Evolutionary conservation across 1,140 invertebrate species (phyloP).

Genomic region (Bombus affinis): DNA sequence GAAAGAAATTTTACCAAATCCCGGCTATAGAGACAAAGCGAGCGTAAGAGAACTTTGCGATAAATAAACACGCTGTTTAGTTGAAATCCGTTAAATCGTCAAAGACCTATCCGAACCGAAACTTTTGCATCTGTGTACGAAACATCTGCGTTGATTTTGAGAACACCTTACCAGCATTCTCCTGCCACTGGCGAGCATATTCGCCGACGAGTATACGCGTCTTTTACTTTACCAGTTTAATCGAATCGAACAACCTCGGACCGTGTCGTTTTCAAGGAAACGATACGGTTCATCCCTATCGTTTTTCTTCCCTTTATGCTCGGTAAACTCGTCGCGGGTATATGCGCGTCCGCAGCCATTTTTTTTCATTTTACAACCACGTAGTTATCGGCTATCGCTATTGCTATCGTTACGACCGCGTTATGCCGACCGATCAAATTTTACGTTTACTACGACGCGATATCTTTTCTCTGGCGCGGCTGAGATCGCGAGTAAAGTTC

Average conservation of each 20-base stretch:
- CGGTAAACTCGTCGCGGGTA: not conserved
- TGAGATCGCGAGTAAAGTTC: not conserved
- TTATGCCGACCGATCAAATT: slow-evolving; percentile 28
- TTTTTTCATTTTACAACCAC: slow-evolving; percentile 12
- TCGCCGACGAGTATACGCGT: too few species aligned
- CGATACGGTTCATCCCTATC: slow-evolving; percentile 1
- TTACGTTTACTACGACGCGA: slow-evolving; percentile 23
- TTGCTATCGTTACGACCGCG: not conserved
- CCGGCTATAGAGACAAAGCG: too few species aligned
- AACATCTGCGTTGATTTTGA: too few species aligned
- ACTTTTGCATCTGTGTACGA: too few species aligned
- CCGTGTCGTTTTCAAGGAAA: slow-evolving; percentile 10
- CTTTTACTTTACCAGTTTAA: not conserved
- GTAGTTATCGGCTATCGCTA: slow-evolving; percentile 4
- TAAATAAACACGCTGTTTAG: too few species aligned
- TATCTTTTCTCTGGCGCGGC: not conserved
- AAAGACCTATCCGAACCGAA: too few species aligned
- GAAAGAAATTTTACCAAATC: not conserved
- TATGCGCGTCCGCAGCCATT: not conserved
- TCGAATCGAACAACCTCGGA: not conserved
- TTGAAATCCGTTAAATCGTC: too few species aligned
- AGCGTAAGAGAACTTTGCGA: too few species aligned
- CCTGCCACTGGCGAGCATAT: too few species aligned
- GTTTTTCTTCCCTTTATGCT: not conserved
- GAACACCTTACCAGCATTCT: too few species aligned